Evolutionary conservation across 1,140 invertebrate genomes (phyloP).

Genomic region (Chionoecetes opilio): DNA sequence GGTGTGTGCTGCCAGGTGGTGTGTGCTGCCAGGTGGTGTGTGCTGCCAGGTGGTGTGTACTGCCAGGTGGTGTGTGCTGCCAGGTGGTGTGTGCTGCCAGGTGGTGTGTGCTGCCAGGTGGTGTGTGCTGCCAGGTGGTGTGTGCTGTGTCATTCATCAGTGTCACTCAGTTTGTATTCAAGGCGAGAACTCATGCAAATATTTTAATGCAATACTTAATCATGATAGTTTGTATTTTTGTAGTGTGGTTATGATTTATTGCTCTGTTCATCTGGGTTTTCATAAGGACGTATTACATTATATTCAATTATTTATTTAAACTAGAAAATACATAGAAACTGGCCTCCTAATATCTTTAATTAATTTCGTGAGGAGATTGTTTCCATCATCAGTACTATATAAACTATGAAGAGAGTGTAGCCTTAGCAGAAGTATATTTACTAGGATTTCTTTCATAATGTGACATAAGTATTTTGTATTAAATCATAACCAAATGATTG

Average conservation of each 20-base stretch:
- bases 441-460: constrained; percentile 10
- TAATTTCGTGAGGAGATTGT: background rate
- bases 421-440: constrained; percentile 1
- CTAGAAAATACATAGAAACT: background rate
- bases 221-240: constrained; percentile 20
- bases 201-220: constrained; percentile 22
- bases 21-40: too few species aligned
- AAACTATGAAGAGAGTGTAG: background rate
- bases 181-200: background rate
- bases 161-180: constrained; percentile 4
- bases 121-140: background rate
- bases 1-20: too few species aligned
- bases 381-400: constrained; percentile 3
- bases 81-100: too few species aligned
- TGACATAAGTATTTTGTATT: constrained; percentile 29
- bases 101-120: too few species aligned
- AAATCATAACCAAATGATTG: constrained; percentile 1
- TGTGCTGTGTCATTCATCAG: background rate
- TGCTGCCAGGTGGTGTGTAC: too few species aligned
- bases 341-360: background rate
- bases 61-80: too few species aligned
- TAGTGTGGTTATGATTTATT: constrained; percentile 21
- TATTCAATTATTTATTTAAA: background rate
- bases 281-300: too few species aligned
- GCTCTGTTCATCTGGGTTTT: background rate